A percentile compares a stretch with the other conserved stretches of the same genome.
phyloP scores from a whole-genome alignment of 2,888 invertebrate species.

The Pediacus dermestoides region DNA sequence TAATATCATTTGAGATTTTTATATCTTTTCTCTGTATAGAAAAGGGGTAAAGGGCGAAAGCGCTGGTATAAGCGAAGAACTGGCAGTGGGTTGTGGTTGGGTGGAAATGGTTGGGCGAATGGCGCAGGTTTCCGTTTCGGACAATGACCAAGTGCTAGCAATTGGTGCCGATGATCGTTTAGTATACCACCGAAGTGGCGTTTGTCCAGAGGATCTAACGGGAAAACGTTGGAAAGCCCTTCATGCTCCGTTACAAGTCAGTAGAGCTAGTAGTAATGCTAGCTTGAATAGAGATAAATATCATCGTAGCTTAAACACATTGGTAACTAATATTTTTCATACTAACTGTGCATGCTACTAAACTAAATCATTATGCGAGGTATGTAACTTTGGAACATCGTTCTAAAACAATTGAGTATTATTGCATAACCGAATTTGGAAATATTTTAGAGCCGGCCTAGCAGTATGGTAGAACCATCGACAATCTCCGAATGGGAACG shows the following conservation, averaged over 20 bases:
- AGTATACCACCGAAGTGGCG: constrained; percentile 76
- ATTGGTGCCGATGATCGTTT: constrained; percentile 79
- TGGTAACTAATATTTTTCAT: constrained; percentile 44
- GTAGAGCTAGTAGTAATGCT: constrained; percentile 76
- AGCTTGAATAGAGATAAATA: constrained; percentile 54
- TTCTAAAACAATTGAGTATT: no score
- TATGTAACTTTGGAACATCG: no score
- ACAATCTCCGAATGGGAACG: constrained; percentile 60
- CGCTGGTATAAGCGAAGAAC: constrained; percentile 68
- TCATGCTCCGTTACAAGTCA: constrained; percentile 77
- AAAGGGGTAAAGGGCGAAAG: constrained; percentile 57
- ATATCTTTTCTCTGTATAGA: constrained; percentile 18
- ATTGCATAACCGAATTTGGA: no score
- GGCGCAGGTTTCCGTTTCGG: constrained; percentile 77
- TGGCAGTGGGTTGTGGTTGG: constrained; percentile 82
- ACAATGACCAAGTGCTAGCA: constrained; percentile 83
- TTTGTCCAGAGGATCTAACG: constrained; percentile 70
- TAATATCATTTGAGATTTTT: constrained; percentile 11
- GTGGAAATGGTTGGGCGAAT: constrained; percentile 86
- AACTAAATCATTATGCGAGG: neutral
- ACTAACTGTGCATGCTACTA: neutral
- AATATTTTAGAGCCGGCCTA: constrained; percentile 55
- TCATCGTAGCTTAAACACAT: constrained; percentile 64
- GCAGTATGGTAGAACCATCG: constrained; percentile 56
- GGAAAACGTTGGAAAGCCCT: constrained; percentile 84